Conservation (phyloP, 2,888 invertebrate species). For the Drosophila emarginata region DNA sequence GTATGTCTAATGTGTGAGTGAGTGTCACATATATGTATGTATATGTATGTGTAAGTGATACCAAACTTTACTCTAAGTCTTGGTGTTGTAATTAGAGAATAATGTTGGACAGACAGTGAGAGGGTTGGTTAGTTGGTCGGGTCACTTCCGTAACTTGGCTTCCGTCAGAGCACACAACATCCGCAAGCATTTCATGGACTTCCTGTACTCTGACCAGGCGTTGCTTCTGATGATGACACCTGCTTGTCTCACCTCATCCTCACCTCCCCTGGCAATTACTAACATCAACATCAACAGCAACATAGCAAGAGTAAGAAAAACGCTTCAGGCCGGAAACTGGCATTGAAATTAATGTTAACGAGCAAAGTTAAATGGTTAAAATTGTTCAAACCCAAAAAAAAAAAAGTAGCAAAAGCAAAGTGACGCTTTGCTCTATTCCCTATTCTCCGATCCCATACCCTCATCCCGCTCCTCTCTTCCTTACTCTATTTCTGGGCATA, state of each 20-base stretch:
- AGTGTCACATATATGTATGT: background rate
- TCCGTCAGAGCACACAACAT: conserved; percentile 25
- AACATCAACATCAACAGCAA: conserved; percentile 1
- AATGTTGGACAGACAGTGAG: background rate
- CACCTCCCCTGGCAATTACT: conserved; percentile 1
- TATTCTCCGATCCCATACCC: background rate
- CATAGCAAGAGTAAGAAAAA: background rate
- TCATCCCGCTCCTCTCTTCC: background rate
- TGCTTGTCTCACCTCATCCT: conserved; percentile 7
- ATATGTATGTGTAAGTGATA: background rate
- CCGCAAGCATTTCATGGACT: conserved; percentile 33
- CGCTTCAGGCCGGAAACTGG: conserved; percentile 18
- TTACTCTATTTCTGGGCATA: background rate
- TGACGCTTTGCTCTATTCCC: background rate
- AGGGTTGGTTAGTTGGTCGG: conserved; percentile 3
- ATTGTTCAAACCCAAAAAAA: conserved; percentile 19
- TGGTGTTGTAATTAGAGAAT: background rate
- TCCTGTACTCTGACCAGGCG: conserved; percentile 7
- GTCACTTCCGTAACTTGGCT: conserved; percentile 25
- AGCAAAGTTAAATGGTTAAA: conserved; percentile 38
- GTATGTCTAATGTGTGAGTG: background rate
- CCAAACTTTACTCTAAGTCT: background rate
- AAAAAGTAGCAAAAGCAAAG: background rate
- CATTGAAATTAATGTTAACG: conserved; percentile 41
- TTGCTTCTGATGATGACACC: conserved; percentile 8